phyloP scores from a whole-genome alignment of 2,797 vertebrate species.

The Peromyscus eremicus region DNA sequence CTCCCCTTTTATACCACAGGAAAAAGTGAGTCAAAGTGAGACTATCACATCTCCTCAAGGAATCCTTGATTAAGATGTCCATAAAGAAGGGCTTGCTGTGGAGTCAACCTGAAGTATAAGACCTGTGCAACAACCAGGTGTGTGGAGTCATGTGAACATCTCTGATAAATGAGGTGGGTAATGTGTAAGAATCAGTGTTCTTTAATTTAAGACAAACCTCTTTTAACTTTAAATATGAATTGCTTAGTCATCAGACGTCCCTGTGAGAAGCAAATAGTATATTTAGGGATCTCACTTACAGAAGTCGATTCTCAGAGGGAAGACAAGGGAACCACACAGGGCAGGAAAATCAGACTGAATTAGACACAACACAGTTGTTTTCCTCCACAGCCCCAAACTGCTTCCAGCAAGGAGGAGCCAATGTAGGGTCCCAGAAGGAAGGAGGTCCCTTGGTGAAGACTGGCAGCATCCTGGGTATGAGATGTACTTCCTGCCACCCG shows the following conservation, averaged over 20 bases:
- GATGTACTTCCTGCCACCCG: not conserved
- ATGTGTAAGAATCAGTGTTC: not conserved
- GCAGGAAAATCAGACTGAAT: not conserved
- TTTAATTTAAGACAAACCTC: not conserved
- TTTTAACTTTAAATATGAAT: constrained; percentile 29
- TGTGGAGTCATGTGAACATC: rapidly evolving
- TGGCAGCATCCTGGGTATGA: not conserved
- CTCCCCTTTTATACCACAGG: not conserved
- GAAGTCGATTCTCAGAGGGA: constrained; percentile 44
- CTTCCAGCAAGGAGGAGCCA: not conserved
- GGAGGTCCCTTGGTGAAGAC: not conserved
- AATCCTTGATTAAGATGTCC: not conserved
- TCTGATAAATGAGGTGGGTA: not conserved
- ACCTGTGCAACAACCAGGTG: not conserved
- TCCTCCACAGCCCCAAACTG: not conserved
- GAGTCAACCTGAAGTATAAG: not conserved
- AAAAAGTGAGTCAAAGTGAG: not conserved
- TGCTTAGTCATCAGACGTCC: constrained; percentile 33
- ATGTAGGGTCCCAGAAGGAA: not conserved
- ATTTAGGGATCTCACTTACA: constrained; percentile 39
- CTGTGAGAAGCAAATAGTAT: constrained; percentile 52
- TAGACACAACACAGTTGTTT: not conserved
- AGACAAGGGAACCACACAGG: not conserved
- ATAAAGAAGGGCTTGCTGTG: not conserved
- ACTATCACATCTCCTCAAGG: not conserved